Conservation (phyloP, 2,113 vertebrate genomes). For the Ammodytes dubius region DNA sequence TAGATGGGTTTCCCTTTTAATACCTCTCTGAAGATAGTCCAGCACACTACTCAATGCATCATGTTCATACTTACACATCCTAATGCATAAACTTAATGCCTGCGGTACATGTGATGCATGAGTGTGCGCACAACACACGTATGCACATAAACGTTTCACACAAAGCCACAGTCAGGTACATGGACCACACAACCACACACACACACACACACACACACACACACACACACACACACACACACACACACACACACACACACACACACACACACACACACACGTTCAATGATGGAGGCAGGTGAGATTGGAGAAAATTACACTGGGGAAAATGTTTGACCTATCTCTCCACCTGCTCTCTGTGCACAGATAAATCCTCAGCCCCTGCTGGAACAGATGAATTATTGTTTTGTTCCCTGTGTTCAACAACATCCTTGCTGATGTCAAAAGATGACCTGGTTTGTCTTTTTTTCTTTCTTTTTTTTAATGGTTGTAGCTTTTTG, state of each 20-base stretch:
- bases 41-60: slow-evolving; percentile 24
- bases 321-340: slow-evolving; percentile 77
- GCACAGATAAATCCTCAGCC: slow-evolving; percentile 73
- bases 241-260: slow-evolving; percentile 34
- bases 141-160: slow-evolving; percentile 13
- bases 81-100: slow-evolving; percentile 18
- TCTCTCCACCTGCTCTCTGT: slow-evolving; percentile 75
- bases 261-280: slow-evolving; percentile 25
- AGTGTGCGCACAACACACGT: slow-evolving; percentile 20
- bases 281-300: slow-evolving; percentile 26
- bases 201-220: slow-evolving; percentile 25
- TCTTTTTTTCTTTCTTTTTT: slow-evolving; percentile 16
- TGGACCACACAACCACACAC: too few species aligned
- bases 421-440: slow-evolving; percentile 73
- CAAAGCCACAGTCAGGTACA: too few species aligned
- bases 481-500: slow-evolving; percentile 36
- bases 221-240: slow-evolving; percentile 25
- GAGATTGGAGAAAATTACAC: slow-evolving; percentile 75
- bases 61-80: background rate
- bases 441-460: slow-evolving; percentile 77
- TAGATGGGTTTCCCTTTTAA: slow-evolving; percentile 26
- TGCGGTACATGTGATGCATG: background rate
- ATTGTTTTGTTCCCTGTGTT: slow-evolving; percentile 72
- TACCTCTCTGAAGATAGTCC: slow-evolving; percentile 8
- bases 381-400: slow-evolving; percentile 64